Conservation (phyloP, 2,113 vertebrate species). For the Pseudonaja textilis region DNA sequence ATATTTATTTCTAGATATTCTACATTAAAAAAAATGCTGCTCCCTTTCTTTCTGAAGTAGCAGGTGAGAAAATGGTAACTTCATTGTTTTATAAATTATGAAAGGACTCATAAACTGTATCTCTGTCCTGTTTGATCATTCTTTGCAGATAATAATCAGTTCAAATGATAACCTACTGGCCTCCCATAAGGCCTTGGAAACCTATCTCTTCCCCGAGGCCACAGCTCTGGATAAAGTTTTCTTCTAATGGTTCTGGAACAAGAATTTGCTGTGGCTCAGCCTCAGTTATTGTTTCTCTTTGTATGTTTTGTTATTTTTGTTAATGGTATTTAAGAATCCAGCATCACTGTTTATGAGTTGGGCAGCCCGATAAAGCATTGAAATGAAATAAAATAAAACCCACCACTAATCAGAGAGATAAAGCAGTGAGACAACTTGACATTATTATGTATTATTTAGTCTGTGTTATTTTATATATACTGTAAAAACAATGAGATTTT, state of each 20-base stretch:
- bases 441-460: background rate
- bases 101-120: background rate
- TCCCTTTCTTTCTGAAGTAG: background rate
- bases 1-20: background rate
- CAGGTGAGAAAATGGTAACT: too few species aligned
- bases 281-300: background rate
- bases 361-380: background rate
- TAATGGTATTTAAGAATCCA: background rate
- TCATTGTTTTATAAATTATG: background rate
- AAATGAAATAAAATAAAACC: background rate
- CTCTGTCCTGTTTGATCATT: background rate
- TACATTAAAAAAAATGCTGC: background rate
- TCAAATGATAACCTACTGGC: background rate
- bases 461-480: background rate
- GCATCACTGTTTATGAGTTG: background rate
- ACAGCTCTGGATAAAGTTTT: background rate
- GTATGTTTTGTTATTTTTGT: background rate
- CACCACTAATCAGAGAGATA: background rate
- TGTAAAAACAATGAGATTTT: background rate
- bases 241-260: background rate
- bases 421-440: background rate
- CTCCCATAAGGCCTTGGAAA: background rate
- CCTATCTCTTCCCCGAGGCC: background rate
- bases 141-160: background rate
- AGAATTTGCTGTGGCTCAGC: background rate